A percentile compares a stretch with the other conserved stretches of the same genome.
These are phyloP conservation scores for Solenodon paradoxus DNA, from an alignment of 2,113 vertebrate species.

Conservation along the genomic window DNA sequence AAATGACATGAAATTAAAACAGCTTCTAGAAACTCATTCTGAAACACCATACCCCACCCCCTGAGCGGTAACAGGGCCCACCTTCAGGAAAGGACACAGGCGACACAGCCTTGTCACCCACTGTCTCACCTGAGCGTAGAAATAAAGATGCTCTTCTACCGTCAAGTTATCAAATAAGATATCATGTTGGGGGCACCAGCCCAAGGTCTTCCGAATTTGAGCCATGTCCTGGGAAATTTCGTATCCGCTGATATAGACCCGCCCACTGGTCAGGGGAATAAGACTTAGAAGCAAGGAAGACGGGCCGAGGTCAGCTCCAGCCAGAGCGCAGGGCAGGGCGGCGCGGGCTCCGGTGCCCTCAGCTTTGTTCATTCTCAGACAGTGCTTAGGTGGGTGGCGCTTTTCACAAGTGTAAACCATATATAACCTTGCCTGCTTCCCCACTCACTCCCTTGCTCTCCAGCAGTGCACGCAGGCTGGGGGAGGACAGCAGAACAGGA, in stretches of 20 bases:
- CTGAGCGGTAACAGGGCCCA: too few relatives aligned
- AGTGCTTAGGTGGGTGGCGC: too few relatives aligned
- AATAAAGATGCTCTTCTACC: constrained; percentile 92
- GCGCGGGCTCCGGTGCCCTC: too few relatives aligned
- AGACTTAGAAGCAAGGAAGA: constrained; percentile 85
- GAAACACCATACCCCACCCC: too few relatives aligned
- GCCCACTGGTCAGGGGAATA: constrained; percentile 90
- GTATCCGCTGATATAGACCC: constrained; percentile 92
- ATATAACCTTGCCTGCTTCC: background rate
- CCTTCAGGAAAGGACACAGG: too few relatives aligned
- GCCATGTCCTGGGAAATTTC: constrained; percentile 96
- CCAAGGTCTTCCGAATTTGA: constrained; percentile 93
- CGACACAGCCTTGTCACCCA: too few relatives aligned
- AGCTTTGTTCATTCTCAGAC: too few relatives aligned
- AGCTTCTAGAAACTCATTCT: too few relatives aligned
- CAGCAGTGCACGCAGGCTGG: background rate
- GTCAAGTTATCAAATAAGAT: constrained; percentile 96
- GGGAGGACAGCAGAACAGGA: background rate
- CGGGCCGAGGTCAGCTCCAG: background rate
- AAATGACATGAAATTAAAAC: too few relatives aligned
- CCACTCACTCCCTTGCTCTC: background rate
- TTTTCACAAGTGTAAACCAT: background rate
- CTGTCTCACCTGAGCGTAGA: constrained; percentile 93
- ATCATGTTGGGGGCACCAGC: constrained; percentile 96
- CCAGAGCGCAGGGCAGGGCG: too few relatives aligned